A percentile compares a stretch with the other conserved stretches of the same genome.
These are phyloP conservation scores for Jacana jacana DNA, from an alignment of 2,113 vertebrate species.

Conservation along the genomic window DNA sequence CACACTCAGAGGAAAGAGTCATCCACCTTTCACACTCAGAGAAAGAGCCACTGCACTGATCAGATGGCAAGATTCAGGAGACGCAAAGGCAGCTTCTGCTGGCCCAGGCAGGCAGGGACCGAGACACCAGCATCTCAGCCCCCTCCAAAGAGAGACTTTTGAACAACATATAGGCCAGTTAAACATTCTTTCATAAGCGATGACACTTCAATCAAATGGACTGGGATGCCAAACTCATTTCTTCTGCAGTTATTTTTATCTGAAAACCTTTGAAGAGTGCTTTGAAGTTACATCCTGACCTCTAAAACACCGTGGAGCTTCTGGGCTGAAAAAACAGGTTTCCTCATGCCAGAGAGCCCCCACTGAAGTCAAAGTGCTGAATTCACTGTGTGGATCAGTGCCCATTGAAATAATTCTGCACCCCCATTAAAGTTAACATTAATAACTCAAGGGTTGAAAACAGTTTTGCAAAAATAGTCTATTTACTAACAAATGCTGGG, in stretches of 20 bases:
- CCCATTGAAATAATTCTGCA: neutral
- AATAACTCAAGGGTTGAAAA: neutral
- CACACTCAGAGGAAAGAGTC: neutral
- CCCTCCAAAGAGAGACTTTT: neutral
- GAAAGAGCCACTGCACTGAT: neutral
- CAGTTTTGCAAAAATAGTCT: neutral
- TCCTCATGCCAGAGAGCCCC: fast-evolving
- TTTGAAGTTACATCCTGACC: conserved; percentile 41
- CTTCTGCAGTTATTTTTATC: conserved; percentile 13
- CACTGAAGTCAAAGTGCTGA: neutral
- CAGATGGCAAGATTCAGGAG: neutral
- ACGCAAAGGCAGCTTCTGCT: neutral
- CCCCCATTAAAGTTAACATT: neutral
- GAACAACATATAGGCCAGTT: neutral
- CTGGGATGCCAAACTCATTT: neutral
- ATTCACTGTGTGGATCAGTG: neutral
- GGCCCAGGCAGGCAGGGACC: neutral
- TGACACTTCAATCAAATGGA: neutral
- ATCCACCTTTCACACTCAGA: neutral
- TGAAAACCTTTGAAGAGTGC: conserved; percentile 19
- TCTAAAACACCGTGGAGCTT: neutral
- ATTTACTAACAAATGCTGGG: neutral
- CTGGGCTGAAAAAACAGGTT: neutral
- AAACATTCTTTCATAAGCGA: neutral
- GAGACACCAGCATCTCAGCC: fast-evolving